Evolutionary conservation across 2,113 vertebrate species (phyloP), one percentile per base, ranked within the genome.

Genomic region (Aramus guarauna): DNA sequence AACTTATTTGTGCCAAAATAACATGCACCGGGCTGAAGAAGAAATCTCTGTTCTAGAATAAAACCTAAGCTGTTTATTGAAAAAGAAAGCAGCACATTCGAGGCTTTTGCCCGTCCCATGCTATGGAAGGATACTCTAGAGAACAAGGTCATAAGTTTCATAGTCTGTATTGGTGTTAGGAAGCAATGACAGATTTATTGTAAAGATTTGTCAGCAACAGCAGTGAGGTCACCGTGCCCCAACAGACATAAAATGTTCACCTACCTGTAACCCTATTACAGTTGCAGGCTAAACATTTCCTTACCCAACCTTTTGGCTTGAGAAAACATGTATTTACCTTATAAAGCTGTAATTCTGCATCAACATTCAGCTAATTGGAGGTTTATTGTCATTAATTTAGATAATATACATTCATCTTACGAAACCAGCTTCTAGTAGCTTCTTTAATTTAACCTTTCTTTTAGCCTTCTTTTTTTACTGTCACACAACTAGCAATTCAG

Each of bases 401-500:
- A 89, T 90, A 96, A 96, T 90, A 92, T 9, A 43, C 89, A 80
- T 94, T 82, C 50, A 68, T 93, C 81, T 85, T 69, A 45, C 29
- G 59, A 11, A 85, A 95, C 69, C 0, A 94, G 71, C 94, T 95
- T 87, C 92, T 24, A 94, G 95, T 74, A 88, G 66, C 86, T 97
- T 96, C 97, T 94, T 92, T 90, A 85, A 95, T 95, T 91, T 97
- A 94, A 96, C 96, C 96, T 97, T 71, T 69, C 80, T 67, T 82
- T 13, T 24, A 59, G 87, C 89, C 77, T 74, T 14, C 52, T 37
- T 58, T 63, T 76, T 81, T 50, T 12, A n/a, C 86, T 93, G 95
- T 90, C 97, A 94, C 71, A 66, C 84, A 96, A 90, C 84, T 5
- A 85, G 92, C 81, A 97, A 97, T 96, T 96, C 94, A 63, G 77